phyloP scores from a whole-genome alignment of 2,797 vertebrate species.

The Rhinatrema bivittatum region DNA sequence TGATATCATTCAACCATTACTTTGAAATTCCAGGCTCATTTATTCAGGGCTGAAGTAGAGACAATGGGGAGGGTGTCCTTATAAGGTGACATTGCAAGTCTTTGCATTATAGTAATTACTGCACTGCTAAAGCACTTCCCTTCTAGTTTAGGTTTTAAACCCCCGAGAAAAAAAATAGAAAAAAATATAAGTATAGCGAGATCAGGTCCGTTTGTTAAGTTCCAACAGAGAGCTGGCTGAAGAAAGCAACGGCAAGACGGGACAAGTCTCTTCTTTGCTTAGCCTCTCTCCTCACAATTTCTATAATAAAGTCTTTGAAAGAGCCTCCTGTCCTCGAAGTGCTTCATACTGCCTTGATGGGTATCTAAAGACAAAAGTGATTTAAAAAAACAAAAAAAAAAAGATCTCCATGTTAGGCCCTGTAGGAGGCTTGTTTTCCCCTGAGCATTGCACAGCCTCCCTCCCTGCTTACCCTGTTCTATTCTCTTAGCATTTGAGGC shows the following conservation, averaged over 20 bases:
- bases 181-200: conserved; percentile 37
- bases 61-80: conserved; percentile 22
- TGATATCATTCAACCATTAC: conserved; percentile 39
- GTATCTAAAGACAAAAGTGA: background rate
- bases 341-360: background rate
- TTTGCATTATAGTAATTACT: conserved; percentile 29
- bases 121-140: no score
- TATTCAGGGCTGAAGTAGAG: conserved; percentile 24
- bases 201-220: conserved; percentile 34
- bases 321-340: conserved; percentile 1
- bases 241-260: conserved; percentile 1
- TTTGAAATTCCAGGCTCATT: conserved; percentile 51
- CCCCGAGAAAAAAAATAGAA: conserved; percentile 36
- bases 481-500: background rate
- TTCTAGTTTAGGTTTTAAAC: conserved; percentile 34
- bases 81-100: conserved; percentile 20
- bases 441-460: background rate
- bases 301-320: background rate
- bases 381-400: no score
- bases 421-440: background rate
- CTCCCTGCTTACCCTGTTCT: no score
- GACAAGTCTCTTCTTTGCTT: background rate
- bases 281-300: background rate
- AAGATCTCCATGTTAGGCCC: background rate
- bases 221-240: conserved; percentile 25